Evolutionary conservation across 64 coral and sea anemone species (phyloP), one percentile per base, ranked within the genome.

Genomic region (Dendronephthya gigantea): DNA sequence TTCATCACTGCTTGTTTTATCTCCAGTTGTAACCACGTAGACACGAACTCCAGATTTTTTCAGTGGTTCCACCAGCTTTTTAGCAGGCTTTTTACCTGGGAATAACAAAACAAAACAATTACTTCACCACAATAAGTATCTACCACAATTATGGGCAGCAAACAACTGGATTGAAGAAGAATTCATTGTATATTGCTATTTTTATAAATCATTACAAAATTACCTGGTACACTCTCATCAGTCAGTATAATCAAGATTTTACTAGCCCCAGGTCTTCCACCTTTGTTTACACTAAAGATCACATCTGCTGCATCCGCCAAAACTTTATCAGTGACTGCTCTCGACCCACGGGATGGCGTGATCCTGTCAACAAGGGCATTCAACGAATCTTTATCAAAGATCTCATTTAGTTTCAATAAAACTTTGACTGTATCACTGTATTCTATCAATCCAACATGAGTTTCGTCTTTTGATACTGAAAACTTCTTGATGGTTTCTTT

Each of bases 391-490:
- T 16, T 39, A 79, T 79, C 72, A 33, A 37, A 9, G 32, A 37
- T 4, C 9, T 79, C 37, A 39, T 79, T 79, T 17, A 79, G 72
- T 39, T 34, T 34, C 10, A 79, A 35, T 34, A 39, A 29, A 19
- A 79, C 72, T 79, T 19, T 79, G 72, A 79, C 30, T 16, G 72
- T 19, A 33, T 79, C 72, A 79, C 72, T 79, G 72, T 79, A 79
- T 7, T 37, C 25, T 4, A 79, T 15, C 32, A 79, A 19, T 10
- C 32, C 72, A 79, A 79, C 72, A 79, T 79, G 72, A 39, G 72
- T 79, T 9, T 79, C 72, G 32, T 79, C 72, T 39, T 29, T 33
- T 15, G 72, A 79, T 15, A 79, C 30, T 19, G 72, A 37, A 19
- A 37, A 29, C 7, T 79, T 79, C 72, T 79, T 79, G 28, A 79